Base-by-base conservation (phyloP, 2,113 vertebrate species). In the Tetrao urogallus region DNA sequence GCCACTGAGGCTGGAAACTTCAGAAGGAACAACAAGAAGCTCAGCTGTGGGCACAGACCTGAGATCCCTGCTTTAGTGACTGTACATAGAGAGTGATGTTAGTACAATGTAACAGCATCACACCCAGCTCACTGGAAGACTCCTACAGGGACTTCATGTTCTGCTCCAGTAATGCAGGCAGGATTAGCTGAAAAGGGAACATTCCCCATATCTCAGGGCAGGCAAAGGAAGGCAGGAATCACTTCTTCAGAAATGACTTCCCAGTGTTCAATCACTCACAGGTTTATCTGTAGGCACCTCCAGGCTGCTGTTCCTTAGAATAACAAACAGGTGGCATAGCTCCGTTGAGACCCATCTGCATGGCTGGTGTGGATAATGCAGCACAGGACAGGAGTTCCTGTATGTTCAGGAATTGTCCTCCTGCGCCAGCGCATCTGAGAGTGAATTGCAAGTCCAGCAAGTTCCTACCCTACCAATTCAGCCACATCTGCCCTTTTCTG, bases 61-160 rank as follows among this genome's bases (percentile, higher is more conserved):
- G 3, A 60, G 6, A 8, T 25, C 12, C 5, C 4, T 56, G 20
- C 42, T 69, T 67, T 38, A 36, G 54, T 22, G 28, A 34, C 38
- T 65, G 6, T 13, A 21, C 0, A 1, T 2, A 47, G 50, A 72
- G 36, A 16, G 22, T 36, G 61, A 64, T 22, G 8, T 27, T 6
- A 63, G 47, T 24, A 18, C 21, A 36, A 32, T 34, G 38, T 16
- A 72, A 42, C 6, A 8, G n/a, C 50, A 70, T 72, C 43, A 52
- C 2, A 0, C 11, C 6, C 0, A 2, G 38, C 9, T 82, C 25
- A 12, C 0, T 4, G 32, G 4, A 24, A 73, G 15, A 32, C 8
- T 42, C 50, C 34, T 64, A 3, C 8, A 22, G 21, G 30, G 45
- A n/a, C 16, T 54, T 66, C 1, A 8, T 3, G 34, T 40, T 17